Evolutionary conservation across 30 jellyfish, hydroid and myxozoan genomes (phyloP).

Genomic region (Aurelia sp.): DNA sequence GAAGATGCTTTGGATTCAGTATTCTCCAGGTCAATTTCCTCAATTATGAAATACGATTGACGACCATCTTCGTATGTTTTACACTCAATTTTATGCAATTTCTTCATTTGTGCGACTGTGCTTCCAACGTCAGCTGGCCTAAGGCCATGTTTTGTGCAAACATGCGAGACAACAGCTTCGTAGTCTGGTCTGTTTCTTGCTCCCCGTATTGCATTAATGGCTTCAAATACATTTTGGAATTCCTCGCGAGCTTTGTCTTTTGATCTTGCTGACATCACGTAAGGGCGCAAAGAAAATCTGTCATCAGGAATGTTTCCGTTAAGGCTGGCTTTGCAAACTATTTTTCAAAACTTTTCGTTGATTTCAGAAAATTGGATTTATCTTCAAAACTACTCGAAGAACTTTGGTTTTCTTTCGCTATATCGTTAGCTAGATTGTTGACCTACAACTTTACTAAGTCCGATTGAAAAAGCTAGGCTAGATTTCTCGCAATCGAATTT

Average conservation of each 20-base stretch:
- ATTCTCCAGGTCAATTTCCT: neutral
- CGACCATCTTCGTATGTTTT: slow-evolving; percentile 12
- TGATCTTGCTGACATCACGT: too few species aligned
- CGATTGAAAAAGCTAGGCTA: too few species aligned
- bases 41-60: neutral
- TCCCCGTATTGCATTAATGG: neutral
- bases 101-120: neutral
- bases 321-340: too few species aligned
- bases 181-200: neutral
- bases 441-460: too few species aligned
- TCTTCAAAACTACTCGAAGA: too few species aligned
- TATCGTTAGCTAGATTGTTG: too few species aligned
- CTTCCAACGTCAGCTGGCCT: slow-evolving; percentile 14
- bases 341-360: too few species aligned
- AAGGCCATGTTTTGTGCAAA: slow-evolving; percentile 10
- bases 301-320: too few species aligned
- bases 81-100: neutral
- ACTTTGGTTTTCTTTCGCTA: too few species aligned
- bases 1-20: slow-evolving; percentile 1
- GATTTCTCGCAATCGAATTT: too few species aligned
- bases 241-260: neutral
- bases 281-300: too few species aligned
- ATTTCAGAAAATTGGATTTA: too few species aligned
- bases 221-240: neutral
- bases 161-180: neutral